These are phyloP conservation scores for Apodemia zela DNA, from an alignment of 2,888 invertebrate species.

Conservation along the genomic window DNA sequence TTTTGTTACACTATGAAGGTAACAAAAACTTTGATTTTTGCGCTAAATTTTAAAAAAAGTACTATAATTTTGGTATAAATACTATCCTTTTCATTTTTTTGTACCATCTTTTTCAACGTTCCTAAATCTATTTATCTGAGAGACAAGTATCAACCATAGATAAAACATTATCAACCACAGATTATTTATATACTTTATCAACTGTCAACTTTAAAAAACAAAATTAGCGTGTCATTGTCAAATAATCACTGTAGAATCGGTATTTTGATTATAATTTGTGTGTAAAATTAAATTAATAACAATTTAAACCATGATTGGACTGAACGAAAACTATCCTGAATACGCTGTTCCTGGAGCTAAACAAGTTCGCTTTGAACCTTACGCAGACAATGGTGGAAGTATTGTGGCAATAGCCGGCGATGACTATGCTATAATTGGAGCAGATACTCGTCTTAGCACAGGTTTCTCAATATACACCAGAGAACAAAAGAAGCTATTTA, in stretches of 20 bases:
- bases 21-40: no score
- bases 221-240: neutral
- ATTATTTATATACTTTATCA: no score
- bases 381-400: slow-evolving; percentile 86
- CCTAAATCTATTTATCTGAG: no score
- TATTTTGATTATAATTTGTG: neutral
- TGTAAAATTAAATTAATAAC: neutral
- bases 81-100: no score
- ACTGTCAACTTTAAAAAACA: neutral
- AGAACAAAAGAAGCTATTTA: slow-evolving; percentile 92
- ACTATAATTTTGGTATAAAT: no score
- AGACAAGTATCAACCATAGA: no score
- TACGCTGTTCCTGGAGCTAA: slow-evolving; percentile 75
- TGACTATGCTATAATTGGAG: slow-evolving; percentile 96
- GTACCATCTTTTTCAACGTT: no score
- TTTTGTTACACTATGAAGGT: no score
- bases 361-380: slow-evolving; percentile 74
- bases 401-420: slow-evolving; percentile 97
- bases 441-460: slow-evolving; percentile 95
- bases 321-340: slow-evolving; percentile 64
- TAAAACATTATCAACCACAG: no score
- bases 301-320: slow-evolving; percentile 47
- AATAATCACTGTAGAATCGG: neutral
- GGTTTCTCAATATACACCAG: slow-evolving; percentile 95
- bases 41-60: no score